Conservation (phyloP, 2,888 invertebrate genomes). For the Crocallis elinguaria region DNA sequence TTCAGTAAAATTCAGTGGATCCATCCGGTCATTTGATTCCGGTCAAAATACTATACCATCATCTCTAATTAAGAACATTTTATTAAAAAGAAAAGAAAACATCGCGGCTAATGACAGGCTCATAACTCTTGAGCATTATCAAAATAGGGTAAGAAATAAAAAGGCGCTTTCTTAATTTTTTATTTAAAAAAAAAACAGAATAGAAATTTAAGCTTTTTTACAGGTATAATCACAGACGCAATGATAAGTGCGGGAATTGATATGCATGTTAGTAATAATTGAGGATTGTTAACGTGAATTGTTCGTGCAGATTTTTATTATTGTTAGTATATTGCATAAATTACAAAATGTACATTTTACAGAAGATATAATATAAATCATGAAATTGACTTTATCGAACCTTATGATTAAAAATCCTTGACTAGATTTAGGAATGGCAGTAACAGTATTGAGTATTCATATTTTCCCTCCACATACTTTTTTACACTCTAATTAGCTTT, state of each 20-base stretch:
- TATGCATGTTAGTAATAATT: slow-evolving; percentile 33
- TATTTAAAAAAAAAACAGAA: slow-evolving; percentile 54
- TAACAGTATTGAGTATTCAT: neutral
- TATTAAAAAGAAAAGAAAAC: slow-evolving; percentile 50
- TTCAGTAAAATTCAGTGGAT: too few relatives aligned
- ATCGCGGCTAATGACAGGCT: slow-evolving; percentile 48
- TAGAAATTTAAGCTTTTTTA: slow-evolving; percentile 34
- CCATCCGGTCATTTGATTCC: slow-evolving; percentile 1
- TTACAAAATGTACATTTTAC: neutral
- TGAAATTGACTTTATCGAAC: neutral
- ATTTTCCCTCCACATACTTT: neutral
- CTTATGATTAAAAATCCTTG: neutral
- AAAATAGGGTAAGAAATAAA: slow-evolving; percentile 58
- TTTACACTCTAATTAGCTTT: slow-evolving; percentile 2
- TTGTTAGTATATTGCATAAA: neutral
- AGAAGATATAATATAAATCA: neutral
- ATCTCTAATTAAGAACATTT: slow-evolving; percentile 44
- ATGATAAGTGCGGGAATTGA: slow-evolving; percentile 36
- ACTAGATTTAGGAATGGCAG: neutral
- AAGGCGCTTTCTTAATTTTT: slow-evolving; percentile 64
- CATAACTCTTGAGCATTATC: slow-evolving; percentile 44
- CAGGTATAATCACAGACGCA: slow-evolving; percentile 37
- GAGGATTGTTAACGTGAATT: slow-evolving; percentile 7
- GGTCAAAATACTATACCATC: slow-evolving; percentile 38
- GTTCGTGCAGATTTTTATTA: slow-evolving; percentile 17